Evolutionary conservation across 1,140 invertebrate genomes (phyloP), one percentile per base, ranked within the genome.

Genomic region (Mya arenaria): DNA sequence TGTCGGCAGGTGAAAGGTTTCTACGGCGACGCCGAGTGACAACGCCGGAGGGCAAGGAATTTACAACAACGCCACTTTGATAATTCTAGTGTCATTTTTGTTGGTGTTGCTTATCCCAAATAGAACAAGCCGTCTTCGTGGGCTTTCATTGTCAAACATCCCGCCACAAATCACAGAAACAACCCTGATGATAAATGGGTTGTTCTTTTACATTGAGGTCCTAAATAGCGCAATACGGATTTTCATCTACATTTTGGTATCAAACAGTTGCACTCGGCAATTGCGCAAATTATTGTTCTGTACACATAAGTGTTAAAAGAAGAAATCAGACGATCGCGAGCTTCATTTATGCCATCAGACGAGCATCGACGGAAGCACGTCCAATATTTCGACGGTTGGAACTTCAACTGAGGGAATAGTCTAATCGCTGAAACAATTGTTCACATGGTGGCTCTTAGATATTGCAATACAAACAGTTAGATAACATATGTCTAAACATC

Each of bases 21-120:
- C 58, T 82, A 39, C 39, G 79, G n/a, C 77, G 56, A 19, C 37
- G 71, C 10, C 17, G 79, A 52, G 62, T 32, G 23, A 23, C 37
- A 23, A 37, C 36, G 0, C 28, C 68, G 1, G 69, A 62, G 37
- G 71, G 66, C n/a, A 82, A 82, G 19, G 79, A 82, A 41, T 73
- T 82, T 13, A 82, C 63, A 52, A 82, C 79, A 1, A 82, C 79
- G n/a, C 79, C 79, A 34, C 23, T 82, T 32, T 82, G 19, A 65
- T 82, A 48, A 1, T 74, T 15, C 36, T 82, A 28, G 48, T 58
- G 4, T 19, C 32, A 1, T 66, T 37, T 56, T 72, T 69, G 0
- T 41, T 82, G 10, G 13, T 74, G 4, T 36, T 82, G 13, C 65
- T 68, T 52, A 28, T 56, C n/a, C 79, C 79, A 55, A 82, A 72